Base-by-base conservation (phyloP, 92 coral and sea anemone species). In the Ricordea florida region DNA sequence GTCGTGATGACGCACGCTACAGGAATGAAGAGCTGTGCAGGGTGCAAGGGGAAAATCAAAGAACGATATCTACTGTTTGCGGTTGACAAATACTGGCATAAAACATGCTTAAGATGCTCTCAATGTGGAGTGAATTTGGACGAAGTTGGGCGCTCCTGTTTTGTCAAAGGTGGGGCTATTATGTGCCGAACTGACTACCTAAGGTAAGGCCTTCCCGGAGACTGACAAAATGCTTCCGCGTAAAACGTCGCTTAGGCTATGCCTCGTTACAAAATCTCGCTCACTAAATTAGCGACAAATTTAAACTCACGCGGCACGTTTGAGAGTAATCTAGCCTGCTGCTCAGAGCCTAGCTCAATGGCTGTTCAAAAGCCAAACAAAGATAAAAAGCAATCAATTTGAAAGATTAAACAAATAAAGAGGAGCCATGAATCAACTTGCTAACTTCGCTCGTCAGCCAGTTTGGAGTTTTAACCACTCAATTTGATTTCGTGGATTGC, bases 21-120 rank as follows among this genome's bases (percentile, higher is more conserved):
- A 16, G 26, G 27, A 18, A 41, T 72, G 42, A 27, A 57, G 18
- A 28, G 13, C 13, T 72, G 78, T 57, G 78, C 78, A 16, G 78
- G 78, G 1, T 72, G 78, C 41, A 40, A 24, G 25, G 21, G n/a
- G 17, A 43, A 42, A 22, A 72, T 72, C 9, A 41, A 16, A 31
- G 78, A 57, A 23, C 17, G 56, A 28, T 32, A 72, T 28, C 66
- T 72, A 7, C 67, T 72, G 7, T 13, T 11, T 1, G 78, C 78
- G 9, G 32, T 57, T 16, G 78, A 72, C 25, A 57, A 57, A 38
- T 72, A 24, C 57, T 72, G 78, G 78, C 78, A 72, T 27, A 57
- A 32, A 21, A 30, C 29, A 0, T 72, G 78, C 40, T 18, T 72
- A 48, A 72, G 52, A 42, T 72, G 78, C 31, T 40, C 42, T 2